Base-by-base conservation (phyloP, 2,888 invertebrate species). In the Parnassius mnemosyne region DNA sequence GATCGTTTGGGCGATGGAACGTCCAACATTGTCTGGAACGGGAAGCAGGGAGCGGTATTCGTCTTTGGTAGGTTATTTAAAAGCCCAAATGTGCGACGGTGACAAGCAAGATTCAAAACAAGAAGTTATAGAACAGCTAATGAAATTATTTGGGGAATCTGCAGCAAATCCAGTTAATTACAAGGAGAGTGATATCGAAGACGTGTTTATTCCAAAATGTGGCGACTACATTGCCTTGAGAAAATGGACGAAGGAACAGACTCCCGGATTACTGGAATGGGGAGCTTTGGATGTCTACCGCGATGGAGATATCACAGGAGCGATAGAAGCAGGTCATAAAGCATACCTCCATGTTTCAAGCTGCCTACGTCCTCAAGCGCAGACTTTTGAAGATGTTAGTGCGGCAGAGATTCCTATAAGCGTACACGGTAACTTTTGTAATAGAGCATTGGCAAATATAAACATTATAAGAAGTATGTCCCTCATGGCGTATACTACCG, bases 1-100 rank as follows among this genome's bases (percentile, higher is more conserved):
- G 0, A 87, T 92, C 2, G 72, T 89, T n/a, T 91, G 91, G 91
- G 89, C 90, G 0, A 90, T 85, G 74, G 84, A 89, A 63, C 79
- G 76, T 9, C 91, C 90, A 0, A 77, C 65, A 53, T 46, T 85
- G 63, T 85, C 87, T 1, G 74, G 74, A 1, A 82, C 82, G 1
- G 85, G 84, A 1, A 81, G 81, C 56, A 53, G 68, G 2, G 80
- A 84, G 11, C 75, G 74, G 13, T 83, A 79, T 56, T 69, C 83
- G 0, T 73, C 78, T 10, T 67, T 91, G 49, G 73, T 85, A 10
- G 91, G 91, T 2, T 90, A 83, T 68, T 67, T 90, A 53, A 80
- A 76, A 73, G 69, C 86, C 41, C 79, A 74, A 70, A 73, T 78
- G 0, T 67, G 66, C 11, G 80, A 79, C 9, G 66, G 71, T 13